phyloP scores from a whole-genome alignment of 2,113 vertebrate species.

The Nycticorax nycticorax region DNA sequence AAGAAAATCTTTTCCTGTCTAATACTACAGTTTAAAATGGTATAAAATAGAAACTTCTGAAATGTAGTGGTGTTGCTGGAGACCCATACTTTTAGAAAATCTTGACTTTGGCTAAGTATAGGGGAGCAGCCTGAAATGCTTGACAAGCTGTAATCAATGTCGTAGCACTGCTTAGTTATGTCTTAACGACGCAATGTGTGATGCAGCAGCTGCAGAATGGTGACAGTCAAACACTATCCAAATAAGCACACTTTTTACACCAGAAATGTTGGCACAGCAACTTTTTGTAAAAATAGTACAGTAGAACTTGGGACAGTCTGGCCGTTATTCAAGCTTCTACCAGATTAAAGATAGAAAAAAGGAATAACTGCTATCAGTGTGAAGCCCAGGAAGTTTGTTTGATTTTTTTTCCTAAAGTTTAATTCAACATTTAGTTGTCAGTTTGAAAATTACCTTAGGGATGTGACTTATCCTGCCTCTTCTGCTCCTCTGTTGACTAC shows the following conservation, averaged over 20 bases:
- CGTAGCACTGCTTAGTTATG: neutral
- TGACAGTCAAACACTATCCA: neutral
- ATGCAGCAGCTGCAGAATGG: neutral
- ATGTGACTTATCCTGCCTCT: neutral
- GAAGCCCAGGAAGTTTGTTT: neutral
- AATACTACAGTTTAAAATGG: neutral
- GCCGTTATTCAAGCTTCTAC: neutral
- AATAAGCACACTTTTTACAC: neutral
- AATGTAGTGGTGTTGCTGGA: neutral
- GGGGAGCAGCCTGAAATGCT: neutral
- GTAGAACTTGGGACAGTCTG: neutral
- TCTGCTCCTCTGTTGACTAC: neutral
- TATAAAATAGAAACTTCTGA: neutral
- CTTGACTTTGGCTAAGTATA: neutral
- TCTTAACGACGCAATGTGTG: neutral
- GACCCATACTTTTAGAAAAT: neutral
- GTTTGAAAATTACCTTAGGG: neutral
- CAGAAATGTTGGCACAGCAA: neutral
- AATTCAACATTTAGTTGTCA: neutral
- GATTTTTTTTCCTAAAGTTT: neutral
- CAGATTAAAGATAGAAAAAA: neutral
- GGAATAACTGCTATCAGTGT: rapidly evolving
- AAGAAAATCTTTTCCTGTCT: neutral
- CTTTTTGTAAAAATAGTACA: neutral
- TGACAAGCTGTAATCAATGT: conserved; percentile 18